phyloP scores from a whole-genome alignment of 2,113 vertebrate genomes.

The Nesoenas mayeri region DNA sequence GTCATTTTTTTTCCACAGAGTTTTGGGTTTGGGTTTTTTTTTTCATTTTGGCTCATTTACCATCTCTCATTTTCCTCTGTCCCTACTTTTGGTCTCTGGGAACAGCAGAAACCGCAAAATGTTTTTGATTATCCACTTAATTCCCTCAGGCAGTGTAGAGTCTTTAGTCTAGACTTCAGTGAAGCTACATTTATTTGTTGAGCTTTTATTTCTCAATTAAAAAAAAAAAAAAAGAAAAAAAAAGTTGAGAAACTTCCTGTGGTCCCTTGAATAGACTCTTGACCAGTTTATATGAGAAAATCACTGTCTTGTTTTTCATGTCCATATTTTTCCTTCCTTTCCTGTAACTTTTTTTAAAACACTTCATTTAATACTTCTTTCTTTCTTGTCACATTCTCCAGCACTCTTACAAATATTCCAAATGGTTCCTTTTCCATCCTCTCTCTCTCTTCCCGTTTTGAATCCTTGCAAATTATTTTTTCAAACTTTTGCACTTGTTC shows the following conservation, averaged over 20 bases:
- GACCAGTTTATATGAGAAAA: background rate
- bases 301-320: background rate
- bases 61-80: background rate
- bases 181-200: slow-evolving; percentile 24
- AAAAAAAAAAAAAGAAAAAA: background rate
- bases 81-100: slow-evolving; percentile 18
- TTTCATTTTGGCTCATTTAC: background rate
- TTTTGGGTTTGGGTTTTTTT: background rate
- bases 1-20: background rate
- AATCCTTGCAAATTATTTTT: background rate
- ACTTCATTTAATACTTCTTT: background rate
- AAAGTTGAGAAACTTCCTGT: background rate
- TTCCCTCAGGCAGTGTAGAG: background rate
- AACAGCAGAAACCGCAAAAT: slow-evolving; percentile 47
- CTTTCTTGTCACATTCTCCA: background rate
- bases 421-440: background rate
- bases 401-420: background rate
- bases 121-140: slow-evolving; percentile 46
- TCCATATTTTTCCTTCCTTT: background rate
- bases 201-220: slow-evolving; percentile 1
- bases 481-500: background rate
- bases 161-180: slow-evolving; percentile 42
- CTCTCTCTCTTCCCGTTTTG: background rate
- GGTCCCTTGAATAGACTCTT: background rate
- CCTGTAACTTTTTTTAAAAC: background rate